These are phyloP conservation scores for Chrysogorgia sp. DNA, from an alignment of 92 coral and sea anemone genomes.

Conservation along the genomic window DNA sequence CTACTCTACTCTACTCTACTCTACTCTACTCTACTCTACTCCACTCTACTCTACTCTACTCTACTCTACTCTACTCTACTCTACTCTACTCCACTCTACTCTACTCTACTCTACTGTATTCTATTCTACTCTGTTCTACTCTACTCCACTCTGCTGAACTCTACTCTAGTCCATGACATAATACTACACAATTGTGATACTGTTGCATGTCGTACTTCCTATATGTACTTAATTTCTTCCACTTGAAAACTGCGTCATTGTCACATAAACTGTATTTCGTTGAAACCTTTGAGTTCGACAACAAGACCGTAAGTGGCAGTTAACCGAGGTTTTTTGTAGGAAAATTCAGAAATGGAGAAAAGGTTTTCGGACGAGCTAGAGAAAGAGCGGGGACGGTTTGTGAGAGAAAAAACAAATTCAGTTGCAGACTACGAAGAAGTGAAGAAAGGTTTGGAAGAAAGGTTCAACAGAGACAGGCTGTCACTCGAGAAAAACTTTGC, in stretches of 20 bases:
- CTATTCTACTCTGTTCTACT: not conserved
- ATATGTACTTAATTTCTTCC: too few relatives aligned
- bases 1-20: conserved; percentile 5
- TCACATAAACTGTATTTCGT: too few relatives aligned
- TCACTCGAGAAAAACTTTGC: conserved; percentile 74
- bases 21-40: conserved; percentile 15
- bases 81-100: conserved; percentile 20
- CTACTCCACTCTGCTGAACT: conserved; percentile 7
- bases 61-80: conserved; percentile 23
- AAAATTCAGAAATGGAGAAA: conserved; percentile 74
- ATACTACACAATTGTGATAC: not conserved
- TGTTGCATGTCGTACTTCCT: too few relatives aligned
- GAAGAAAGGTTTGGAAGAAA: conserved; percentile 84
- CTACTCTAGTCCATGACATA: conserved; percentile 1
- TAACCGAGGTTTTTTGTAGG: conserved; percentile 58
- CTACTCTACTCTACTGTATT: not conserved
- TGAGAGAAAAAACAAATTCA: conserved; percentile 27
- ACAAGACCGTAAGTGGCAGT: not conserved
- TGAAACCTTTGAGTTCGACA: not conserved
- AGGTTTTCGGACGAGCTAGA: conserved; percentile 72
- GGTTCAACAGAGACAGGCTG: conserved; percentile 82
- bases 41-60: conserved; percentile 31
- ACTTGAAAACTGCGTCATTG: too few relatives aligned
- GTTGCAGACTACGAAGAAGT: conserved; percentile 27
- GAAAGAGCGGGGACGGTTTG: conserved; percentile 38